Base-by-base conservation (phyloP, 2,113 vertebrate species). In the Vimba vimba region DNA sequence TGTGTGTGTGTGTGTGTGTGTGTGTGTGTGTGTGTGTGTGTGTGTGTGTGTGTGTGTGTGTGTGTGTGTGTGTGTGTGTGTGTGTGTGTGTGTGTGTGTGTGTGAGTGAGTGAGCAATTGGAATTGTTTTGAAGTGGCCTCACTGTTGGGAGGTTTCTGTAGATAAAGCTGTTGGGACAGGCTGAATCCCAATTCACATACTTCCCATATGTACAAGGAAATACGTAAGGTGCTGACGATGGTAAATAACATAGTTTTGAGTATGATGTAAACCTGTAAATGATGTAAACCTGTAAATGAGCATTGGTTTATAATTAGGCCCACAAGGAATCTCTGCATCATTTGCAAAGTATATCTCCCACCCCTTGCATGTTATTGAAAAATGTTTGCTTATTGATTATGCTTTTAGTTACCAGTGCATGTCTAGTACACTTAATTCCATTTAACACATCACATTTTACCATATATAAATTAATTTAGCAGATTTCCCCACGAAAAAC, bases 51-150 rank as follows among this genome's bases (percentile, higher is more conserved):
- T 52, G 50, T n/a, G 23, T 27, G 59, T 52, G 15, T 47, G 12
- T 15, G 47, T 52, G 50, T 52, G 50, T 52, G 50, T 52, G 50
- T n/a, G 23, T 27, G 59, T 52, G 15, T 47, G 12, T 15, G 47
- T 52, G 50, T 52, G 50, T 52, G 50, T 52, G 50, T 52, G 50
- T 52, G 50, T 52, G 50, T 50, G 12, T 50, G 47, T 47, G 23
- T 57, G 27, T 27, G 57, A 17, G 50, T 52, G 50, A 19, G 27
- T 17, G 45, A 87, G 66, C 43, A 68, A 27, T 12, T 68, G 43
- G 60, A 50, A 68, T 74, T 87, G 60, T 88, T 62, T 85, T 69
- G 64, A 69, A 69, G 36, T 33, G n/a, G 80, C 30, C 2, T 57
- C 33, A 50, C 81, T 57, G 13, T 71, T 83, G 64, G 80, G 43